Conservation (phyloP, 1,140 invertebrate genomes). For the Trypoxylus dichotomus region DNA sequence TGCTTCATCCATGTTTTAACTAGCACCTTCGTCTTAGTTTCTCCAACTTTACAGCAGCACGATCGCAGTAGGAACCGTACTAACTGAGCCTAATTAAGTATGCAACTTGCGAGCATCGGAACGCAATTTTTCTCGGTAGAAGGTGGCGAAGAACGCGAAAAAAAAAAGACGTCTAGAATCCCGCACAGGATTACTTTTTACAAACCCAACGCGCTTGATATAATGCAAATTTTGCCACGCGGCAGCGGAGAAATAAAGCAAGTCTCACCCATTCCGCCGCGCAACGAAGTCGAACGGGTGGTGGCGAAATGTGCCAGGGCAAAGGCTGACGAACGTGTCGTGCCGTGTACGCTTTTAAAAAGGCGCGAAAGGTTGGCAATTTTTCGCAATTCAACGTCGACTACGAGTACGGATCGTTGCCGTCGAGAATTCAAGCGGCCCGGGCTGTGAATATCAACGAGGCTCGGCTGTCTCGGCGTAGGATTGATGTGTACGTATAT, state of each 20-base stretch:
- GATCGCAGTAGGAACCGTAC: conserved; percentile 43
- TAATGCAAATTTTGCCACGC: too few species aligned
- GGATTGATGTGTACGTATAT: conserved; percentile 15
- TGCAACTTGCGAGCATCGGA: conserved; percentile 44
- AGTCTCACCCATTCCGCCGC: too few species aligned
- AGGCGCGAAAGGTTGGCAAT: conserved; percentile 11
- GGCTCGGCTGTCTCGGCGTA: neutral
- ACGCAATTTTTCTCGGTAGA: conserved; percentile 43
- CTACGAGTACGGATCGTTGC: neutral
- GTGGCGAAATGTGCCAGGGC: too few species aligned
- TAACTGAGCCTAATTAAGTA: conserved; percentile 49
- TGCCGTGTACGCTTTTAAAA: conserved; percentile 11
- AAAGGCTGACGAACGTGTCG: neutral
- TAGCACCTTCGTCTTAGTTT: too few species aligned
- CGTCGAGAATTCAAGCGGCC: neutral
- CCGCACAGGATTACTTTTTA: too few species aligned
- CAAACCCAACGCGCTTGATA: too few species aligned
- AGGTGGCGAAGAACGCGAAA: conserved; percentile 14
- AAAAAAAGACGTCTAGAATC: too few species aligned
- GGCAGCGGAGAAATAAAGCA: too few species aligned
- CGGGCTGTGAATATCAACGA: conserved; percentile 3
- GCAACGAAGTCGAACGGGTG: too few species aligned
- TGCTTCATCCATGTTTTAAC: too few species aligned
- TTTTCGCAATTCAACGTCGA: conserved; percentile 15
- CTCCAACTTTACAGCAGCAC: too few species aligned